Base-by-base conservation (phyloP, 2,797 vertebrate genomes). In the Lutjanus argentimaculatus region DNA sequence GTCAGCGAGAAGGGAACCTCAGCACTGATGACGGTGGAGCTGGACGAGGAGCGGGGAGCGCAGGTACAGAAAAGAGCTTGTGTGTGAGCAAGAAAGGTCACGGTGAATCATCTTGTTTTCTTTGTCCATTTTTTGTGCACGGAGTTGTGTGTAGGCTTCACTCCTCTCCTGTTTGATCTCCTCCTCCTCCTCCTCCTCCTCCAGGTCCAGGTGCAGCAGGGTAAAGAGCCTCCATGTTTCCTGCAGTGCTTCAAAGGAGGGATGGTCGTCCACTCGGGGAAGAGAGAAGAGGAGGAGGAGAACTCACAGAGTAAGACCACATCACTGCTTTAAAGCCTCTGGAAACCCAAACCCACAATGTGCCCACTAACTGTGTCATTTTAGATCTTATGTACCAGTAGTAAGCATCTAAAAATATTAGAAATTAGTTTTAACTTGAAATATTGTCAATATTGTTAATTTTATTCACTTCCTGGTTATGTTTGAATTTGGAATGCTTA, bases 1-100 rank as follows among this genome's bases (percentile, higher is more conserved):
- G 95, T 98, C 91, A 98, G 96, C 21, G 98, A 99, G 94, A 99
- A 99, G 57, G 98, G 98, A 65, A 98, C 98, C 0, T 99, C 98
- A 0, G 98, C 98, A 0, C 95, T 99, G 77, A 99, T 99, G 97
- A 98, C 98, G 0, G 96, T 99, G 87, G 98, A 99, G 90, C 95
- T 99, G 86, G 97, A 99, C 51, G 97, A 98, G 84, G 98, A 99
- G 84, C 93, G 97, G 42, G 98, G 98, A 36, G 97, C 98, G 21
- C 98, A 99, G 97, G 98, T 97, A 84, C 72, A 1, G 2, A 6
- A 42, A 10, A n/a, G 42, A 43, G 16, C 42, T 7, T 12, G 55
- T 9, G 15, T 14, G 17, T 13, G 17, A 14, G 21, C 25, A 0
- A 4, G 10, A 19, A 11, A 13, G 16, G 11, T 43, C 21, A 12